These are phyloP conservation scores for Toxotes jaculatrix DNA, from an alignment of 2,113 vertebrate genomes.

Conservation along the genomic window DNA sequence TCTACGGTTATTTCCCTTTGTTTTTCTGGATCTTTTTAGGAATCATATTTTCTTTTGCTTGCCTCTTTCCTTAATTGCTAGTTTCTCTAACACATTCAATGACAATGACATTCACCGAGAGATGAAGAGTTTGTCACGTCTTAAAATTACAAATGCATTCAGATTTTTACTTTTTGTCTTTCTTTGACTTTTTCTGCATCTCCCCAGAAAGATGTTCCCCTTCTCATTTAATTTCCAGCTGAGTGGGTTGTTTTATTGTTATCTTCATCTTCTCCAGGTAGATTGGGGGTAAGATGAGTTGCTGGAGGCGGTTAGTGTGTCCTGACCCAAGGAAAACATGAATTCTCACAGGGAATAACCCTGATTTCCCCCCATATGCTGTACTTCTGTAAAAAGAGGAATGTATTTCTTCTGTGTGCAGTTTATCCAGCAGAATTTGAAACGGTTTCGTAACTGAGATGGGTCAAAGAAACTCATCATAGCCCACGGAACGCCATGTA, in stretches of 20 bases:
- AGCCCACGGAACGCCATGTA: no score
- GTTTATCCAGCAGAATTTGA: background rate
- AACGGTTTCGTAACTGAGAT: no score
- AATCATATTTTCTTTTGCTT: background rate
- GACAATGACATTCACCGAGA: background rate
- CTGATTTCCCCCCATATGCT: background rate
- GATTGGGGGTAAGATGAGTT: background rate
- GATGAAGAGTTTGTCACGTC: background rate
- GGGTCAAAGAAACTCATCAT: no score
- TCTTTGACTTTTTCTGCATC: background rate
- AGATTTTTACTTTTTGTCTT: no score
- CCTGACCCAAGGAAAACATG: background rate
- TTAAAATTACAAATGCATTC: background rate
- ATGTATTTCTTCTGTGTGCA: background rate
- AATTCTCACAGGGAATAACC: background rate
- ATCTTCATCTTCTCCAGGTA: background rate
- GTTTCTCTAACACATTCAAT: background rate
- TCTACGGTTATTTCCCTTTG: background rate
- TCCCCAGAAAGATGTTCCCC: background rate
- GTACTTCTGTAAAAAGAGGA: background rate
- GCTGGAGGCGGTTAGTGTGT: background rate
- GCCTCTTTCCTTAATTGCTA: background rate
- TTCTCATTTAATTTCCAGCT: background rate
- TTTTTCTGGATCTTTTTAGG: background rate
- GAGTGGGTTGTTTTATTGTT: background rate